A percentile compares a stretch with the other conserved stretches of the same genome.
phyloP scores from a whole-genome alignment of 2,888 invertebrate species.

The Andrena hattorfiana region DNA sequence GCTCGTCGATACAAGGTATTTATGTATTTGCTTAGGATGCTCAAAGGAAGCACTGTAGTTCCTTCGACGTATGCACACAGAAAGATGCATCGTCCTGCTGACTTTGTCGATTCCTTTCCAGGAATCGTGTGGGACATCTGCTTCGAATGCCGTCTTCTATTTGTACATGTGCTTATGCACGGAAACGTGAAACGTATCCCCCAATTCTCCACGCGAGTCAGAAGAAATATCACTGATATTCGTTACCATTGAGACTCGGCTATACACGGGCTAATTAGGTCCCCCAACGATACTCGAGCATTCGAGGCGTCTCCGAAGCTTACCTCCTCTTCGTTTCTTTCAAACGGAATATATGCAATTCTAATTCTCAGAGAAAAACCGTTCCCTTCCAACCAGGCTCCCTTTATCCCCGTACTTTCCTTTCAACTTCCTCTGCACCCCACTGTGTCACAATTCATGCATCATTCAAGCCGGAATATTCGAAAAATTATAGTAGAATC shows the following conservation, averaged over 20 bases:
- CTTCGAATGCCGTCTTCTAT: constrained; percentile 63
- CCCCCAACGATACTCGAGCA: background rate
- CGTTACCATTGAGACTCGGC: constrained; percentile 3
- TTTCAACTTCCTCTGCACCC: background rate
- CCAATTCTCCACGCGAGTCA: constrained; percentile 10
- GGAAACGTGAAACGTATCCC: constrained; percentile 13
- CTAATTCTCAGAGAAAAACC: background rate
- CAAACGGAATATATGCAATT: background rate
- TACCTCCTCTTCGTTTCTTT: background rate
- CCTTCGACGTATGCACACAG: constrained; percentile 32
- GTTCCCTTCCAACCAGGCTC: too few relatives aligned
- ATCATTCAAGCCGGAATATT: too few relatives aligned
- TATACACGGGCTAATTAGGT: constrained; percentile 13
- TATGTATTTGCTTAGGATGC: constrained; percentile 57
- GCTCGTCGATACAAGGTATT: constrained; percentile 21
- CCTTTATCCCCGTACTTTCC: background rate
- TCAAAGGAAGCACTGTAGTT: constrained; percentile 45
- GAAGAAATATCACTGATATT: constrained; percentile 24
- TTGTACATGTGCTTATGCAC: constrained; percentile 47
- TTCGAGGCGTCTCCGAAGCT: background rate
- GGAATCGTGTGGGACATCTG: constrained; percentile 76
- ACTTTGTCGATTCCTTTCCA: constrained; percentile 70
- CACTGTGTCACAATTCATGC: too few relatives aligned
- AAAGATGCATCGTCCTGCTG: constrained; percentile 57
- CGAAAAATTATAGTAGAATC: too few relatives aligned